Percentiles rank a stretch among this genome's conserved stretches.
Evolutionary conservation across 1,140 invertebrate species (phyloP).

Genomic region (Bombus soroeensis): DNA sequence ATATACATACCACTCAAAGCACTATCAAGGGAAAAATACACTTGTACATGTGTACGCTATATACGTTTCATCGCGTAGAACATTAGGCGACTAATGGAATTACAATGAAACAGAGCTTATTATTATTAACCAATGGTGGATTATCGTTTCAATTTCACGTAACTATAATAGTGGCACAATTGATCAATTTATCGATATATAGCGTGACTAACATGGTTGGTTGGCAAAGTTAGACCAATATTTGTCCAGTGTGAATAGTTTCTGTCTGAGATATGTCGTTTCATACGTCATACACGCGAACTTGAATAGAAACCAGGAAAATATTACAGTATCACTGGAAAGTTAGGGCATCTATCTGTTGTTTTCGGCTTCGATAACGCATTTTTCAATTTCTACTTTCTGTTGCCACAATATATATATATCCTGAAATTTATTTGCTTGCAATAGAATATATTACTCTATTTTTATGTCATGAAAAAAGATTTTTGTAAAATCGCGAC

Average conservation of each 20-base stretch:
- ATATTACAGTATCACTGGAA: neutral
- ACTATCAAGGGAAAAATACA: neutral
- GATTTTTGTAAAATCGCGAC: no score
- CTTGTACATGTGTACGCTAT: neutral
- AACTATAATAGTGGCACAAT: neutral
- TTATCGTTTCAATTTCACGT: neutral
- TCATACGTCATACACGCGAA: neutral
- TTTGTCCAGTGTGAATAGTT: neutral
- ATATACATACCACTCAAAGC: no score
- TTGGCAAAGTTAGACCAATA: neutral
- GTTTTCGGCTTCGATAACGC: neutral
- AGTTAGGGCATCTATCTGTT: neutral
- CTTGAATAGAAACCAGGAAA: neutral
- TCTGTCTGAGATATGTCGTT: neutral
- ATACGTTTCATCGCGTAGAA: neutral
- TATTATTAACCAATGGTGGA: constrained; percentile 6
- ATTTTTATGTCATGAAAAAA: no score
- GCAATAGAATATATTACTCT: no score
- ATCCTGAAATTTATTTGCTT: no score
- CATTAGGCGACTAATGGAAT: neutral
- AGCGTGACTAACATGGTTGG: neutral
- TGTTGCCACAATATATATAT: no score
- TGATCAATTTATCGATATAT: constrained; percentile 2
- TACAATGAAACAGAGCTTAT: neutral
- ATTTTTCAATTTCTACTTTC: neutral